phyloP scores from a whole-genome alignment of 2,888 invertebrate species.

The Heliconius hortense region DNA sequence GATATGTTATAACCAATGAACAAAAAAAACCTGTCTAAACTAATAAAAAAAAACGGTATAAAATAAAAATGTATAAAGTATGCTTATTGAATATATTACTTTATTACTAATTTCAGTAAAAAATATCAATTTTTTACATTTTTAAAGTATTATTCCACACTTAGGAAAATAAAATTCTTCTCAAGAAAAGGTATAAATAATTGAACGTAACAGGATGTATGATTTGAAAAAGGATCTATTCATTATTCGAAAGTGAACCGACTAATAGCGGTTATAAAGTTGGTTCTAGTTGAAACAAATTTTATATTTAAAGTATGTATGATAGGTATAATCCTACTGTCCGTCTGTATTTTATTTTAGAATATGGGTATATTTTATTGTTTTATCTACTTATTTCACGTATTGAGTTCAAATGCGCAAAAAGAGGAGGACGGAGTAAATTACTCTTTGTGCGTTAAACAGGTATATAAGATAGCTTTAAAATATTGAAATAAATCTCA shows the following conservation, averaged over 20 bases:
- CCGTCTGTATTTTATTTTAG: not conserved
- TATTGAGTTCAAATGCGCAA: not conserved
- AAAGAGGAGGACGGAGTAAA: not conserved
- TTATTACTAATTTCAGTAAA: not conserved
- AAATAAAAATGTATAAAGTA: not conserved
- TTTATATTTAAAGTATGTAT: not conserved
- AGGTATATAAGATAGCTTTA: not conserved
- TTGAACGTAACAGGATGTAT: no score
- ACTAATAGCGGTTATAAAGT: not conserved
- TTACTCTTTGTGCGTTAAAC: not conserved
- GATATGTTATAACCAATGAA: constrained; percentile 23
- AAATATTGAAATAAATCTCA: not conserved
- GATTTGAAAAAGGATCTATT: no score
- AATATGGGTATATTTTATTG: not conserved
- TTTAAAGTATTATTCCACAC: no score
- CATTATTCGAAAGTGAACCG: not conserved
- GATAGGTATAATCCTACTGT: not conserved
- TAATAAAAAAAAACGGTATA: not conserved
- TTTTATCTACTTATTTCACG: not conserved
- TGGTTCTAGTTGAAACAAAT: not conserved
- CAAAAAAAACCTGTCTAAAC: not conserved
- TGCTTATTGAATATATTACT: not conserved
- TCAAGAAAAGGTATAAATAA: no score
- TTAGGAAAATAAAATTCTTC: no score
- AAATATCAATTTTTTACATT: no score